Evolutionary conservation across 2,888 invertebrate species (phyloP).

Genomic region (Crepidodera aurea): DNA sequence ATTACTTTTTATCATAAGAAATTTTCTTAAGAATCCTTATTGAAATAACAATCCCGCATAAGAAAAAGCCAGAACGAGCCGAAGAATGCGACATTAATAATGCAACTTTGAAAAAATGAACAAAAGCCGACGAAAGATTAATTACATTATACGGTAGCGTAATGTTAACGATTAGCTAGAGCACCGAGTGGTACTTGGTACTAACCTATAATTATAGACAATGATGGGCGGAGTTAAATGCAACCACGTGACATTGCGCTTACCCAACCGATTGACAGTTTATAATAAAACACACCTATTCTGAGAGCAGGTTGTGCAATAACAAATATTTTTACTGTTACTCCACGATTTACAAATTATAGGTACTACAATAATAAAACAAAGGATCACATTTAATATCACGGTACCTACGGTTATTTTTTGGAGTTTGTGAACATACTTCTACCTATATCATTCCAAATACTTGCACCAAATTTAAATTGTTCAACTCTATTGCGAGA

Average conservation of each 20-base stretch:
- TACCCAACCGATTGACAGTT: conserved; percentile 30
- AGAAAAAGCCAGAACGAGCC: conserved; percentile 7
- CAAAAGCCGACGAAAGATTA: conserved; percentile 49
- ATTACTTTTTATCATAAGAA: not conserved
- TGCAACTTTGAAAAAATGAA: conserved; percentile 33
- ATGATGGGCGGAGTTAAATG: conserved; percentile 54
- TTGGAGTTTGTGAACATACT: too few relatives aligned
- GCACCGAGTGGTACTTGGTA: conserved; percentile 39
- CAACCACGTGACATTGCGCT: conserved; percentile 34
- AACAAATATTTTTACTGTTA: conserved; percentile 2
- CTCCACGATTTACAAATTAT: too few relatives aligned
- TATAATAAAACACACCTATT: conserved; percentile 7
- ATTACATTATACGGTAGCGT: conserved; percentile 59
- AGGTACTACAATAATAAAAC: too few relatives aligned
- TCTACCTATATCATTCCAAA: too few relatives aligned
- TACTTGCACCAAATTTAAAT: too few relatives aligned
- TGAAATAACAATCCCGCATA: conserved; percentile 10
- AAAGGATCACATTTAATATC: too few relatives aligned
- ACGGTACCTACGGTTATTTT: too few relatives aligned
- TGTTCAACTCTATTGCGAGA: too few relatives aligned
- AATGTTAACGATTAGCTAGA: conserved; percentile 57
- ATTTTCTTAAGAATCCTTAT: conserved; percentile 1
- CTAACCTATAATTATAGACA: conserved; percentile 60
- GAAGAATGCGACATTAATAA: conserved; percentile 42
- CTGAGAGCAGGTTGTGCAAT: conserved; percentile 1